Base-by-base conservation (phyloP, 2,113 vertebrate species). In the Brachyhypopomus occidentalis region DNA sequence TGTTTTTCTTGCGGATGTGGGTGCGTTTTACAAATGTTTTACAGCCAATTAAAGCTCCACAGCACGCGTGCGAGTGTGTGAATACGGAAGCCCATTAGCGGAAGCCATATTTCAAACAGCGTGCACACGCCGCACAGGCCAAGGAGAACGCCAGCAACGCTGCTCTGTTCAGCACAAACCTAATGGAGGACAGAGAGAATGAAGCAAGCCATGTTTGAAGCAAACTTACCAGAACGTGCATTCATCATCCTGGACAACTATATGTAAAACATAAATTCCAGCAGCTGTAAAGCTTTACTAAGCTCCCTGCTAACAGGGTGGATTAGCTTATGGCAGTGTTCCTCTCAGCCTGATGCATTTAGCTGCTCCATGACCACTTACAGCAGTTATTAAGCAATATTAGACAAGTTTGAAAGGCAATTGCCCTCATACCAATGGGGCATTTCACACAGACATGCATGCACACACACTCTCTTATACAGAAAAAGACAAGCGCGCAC, bases 31-130 rank as follows among this genome's bases (percentile, higher is more conserved):
- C 4, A 20, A 30, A 72, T 45, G 75, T 48, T 78, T 55, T 69
- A 71, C 55, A 80, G 45, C 77, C 72, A 76, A 84, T 84, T 80
- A 75, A 80, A 83, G 52, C 23, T 7, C 27, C 17, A 22, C 27
- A 66, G 5, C 14, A 7, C 34, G 30, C 5, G 38, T 2, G 14
- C 9, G 27, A 3, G 60, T 23, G 3, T 52, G 45, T 67, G 72
- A 34, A 52, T 72, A 23, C n/a, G 25, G 64, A 16, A 55, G 23
- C 22, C 22, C 23, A 20, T 52, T 23, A 48, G 16, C 8, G 30
- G 67, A 66, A 67, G 45, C n/a, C 75, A 62, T 45, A 38, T 23
- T 19, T 52, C 45, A 77, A 52, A 67, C 45, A 0, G 45, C 27
- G 59, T 27, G 30, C 19, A 45, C 60, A 80, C 36, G 11, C 11